Evolutionary conservation across 2,888 invertebrate genomes (phyloP), one percentile per base, ranked within the genome.

Genomic region (Callyntrura guangdongensis): DNA sequence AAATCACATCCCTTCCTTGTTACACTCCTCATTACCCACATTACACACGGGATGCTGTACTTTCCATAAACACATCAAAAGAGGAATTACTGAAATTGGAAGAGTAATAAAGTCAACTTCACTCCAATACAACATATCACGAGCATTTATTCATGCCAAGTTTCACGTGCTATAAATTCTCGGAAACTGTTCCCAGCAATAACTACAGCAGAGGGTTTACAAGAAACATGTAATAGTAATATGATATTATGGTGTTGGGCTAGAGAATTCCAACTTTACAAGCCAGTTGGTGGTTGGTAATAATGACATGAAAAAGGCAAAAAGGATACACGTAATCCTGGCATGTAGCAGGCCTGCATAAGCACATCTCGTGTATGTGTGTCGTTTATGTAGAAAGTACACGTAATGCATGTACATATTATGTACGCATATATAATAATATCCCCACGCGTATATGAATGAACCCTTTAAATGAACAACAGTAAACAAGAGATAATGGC

Each of bases 1-100:
- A 67, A 27, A 27, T 67, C 27, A 67, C 27, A 27, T 22, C n/a
- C 17, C 11, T 64, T 64, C 61, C 20, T 12, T 67, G 12, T 67
- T 67, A 27, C 67, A n/a, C n/a, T 25, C 14, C 20, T 14, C 36
- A 27, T 27, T 27, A 27, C n/a, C 53, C 53, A 53, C 53, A 12
- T 12, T 53, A 53, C n/a, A 14, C 27, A 27, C 5, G 20, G 67
- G 14, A 67, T 67, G 4, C 9, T 11, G n/a, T 53, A 67, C 27
- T 67, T 22, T 27, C 25, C 67, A 67, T 67, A 27, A 67, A 67
- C 12, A 25, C 64, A 64, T 67, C 67, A 27, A 22, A 67, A 67
- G 25, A 67, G 67, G 36, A 22, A 22, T 22, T 27, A 67, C 67
- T 67, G 27, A 14, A 25, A 12, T n/a, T 67, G 36, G 25, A 22